Percentiles rank a stretch among this genome's conserved stretches.
Conservation (phyloP, 2,113 vertebrate species). For the Myiozetetes cayanensis region DNA sequence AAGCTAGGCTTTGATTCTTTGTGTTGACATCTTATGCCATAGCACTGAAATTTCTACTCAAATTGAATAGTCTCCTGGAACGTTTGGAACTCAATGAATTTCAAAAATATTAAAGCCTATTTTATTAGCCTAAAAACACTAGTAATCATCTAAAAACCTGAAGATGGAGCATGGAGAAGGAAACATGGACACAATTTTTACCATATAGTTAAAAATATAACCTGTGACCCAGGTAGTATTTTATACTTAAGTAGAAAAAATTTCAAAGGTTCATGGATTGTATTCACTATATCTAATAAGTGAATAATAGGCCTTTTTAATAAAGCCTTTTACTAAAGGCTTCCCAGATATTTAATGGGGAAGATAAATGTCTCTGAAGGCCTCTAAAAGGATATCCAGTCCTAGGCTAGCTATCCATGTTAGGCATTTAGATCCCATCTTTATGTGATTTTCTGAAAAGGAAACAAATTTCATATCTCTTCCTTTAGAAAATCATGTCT, state of each 20-base stretch:
- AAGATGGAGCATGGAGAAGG: not conserved
- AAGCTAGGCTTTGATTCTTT: not conserved
- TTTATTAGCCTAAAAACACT: not conserved
- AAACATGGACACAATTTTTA: not conserved
- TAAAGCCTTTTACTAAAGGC: not conserved
- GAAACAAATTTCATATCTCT: not conserved
- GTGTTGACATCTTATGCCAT: not conserved
- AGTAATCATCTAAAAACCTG: not conserved
- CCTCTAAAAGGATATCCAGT: not conserved
- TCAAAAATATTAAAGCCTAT: not conserved
- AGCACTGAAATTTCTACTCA: not conserved
- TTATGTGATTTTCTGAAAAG: not conserved
- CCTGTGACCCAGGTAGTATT: not conserved
- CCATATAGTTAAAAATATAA: not conserved
- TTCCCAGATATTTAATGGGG: not conserved
- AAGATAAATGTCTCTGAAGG: not conserved
- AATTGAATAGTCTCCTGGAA: not conserved
- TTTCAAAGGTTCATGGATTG: not conserved
- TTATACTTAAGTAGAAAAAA: not conserved
- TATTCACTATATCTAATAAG: not conserved
- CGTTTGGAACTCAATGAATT: not conserved
- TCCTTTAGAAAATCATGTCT: not conserved
- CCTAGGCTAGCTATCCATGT: not conserved
- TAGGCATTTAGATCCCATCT: not conserved
- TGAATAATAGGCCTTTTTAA: not conserved